Base-by-base conservation (phyloP, 2,113 vertebrate species). In the Taurulus bubalis region DNA sequence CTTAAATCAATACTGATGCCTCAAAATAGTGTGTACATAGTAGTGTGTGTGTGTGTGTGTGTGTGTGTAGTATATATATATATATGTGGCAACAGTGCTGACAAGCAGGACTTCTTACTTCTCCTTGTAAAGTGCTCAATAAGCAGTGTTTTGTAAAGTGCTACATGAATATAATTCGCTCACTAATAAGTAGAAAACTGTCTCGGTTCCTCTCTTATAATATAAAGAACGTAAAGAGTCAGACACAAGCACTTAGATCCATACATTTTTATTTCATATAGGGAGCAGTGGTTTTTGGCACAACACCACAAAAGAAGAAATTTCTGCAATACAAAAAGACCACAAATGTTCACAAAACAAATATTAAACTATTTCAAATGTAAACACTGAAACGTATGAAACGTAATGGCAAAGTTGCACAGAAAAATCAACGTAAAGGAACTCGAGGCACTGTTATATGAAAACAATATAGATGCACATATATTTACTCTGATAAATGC, bases 181-280 rank as follows among this genome's bases (percentile, higher is more conserved):
- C 51, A 18, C n/a, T 40, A 20, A 40, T 24, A 53, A 16, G 28
- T 55, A 5, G 22, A 70, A 10, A 45, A 20, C 32, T 14, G 26
- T 51, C 16, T 26, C 6, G 34, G 28, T 51, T 32, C 18, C 6
- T 28, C 22, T 56, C 15, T 28, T 28, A 20, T 55, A 15, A 28
- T 11, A 32, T 49, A 3, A 40, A 38, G 32, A 55, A 34, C 9
- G 8, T 55, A 40, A 32, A 28, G 42, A 4, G 2, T 59, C n/a
- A 2, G 8, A 36, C 4, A 0, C 20, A 32, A 34, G 6, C 20
- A 70, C 34, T n/a, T 6, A 14, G 22, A 28, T 58, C 24, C 55
- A 56, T 56, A 12, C 2, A 26, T 28, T 58, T 88, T 90, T 84
- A 85, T 88, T 88, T 63, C 34, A 60, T 24, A 70, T 32, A 58